These are phyloP conservation scores for Acridotheres tristis DNA, from an alignment of 2,797 vertebrate species.

Conservation along the genomic window DNA sequence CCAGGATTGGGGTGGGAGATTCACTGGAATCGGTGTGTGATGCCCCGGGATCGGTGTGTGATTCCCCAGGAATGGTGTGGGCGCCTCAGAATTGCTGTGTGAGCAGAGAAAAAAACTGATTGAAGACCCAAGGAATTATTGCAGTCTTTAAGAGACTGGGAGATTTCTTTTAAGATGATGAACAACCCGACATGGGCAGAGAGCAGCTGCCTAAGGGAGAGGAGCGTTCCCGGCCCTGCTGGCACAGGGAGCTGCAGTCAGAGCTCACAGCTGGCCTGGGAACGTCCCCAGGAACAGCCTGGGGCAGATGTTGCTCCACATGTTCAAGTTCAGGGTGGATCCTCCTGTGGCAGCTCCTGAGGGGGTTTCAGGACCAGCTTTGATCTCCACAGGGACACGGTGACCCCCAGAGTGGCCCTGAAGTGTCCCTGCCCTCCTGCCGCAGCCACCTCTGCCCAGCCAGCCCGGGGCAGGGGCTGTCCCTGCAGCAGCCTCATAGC, in stretches of 20 bases:
- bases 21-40: too few species aligned
- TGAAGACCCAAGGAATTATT: not conserved
- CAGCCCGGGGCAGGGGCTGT: not conserved
- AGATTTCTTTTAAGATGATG: not conserved
- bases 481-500: not conserved
- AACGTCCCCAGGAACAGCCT: not conserved
- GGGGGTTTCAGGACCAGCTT: not conserved
- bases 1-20: too few species aligned
- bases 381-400: accelerated
- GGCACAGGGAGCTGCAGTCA: not conserved
- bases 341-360: not conserved
- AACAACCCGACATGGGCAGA: accelerated
- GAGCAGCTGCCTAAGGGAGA: not conserved
- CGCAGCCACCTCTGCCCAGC: not conserved
- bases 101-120: not conserved
- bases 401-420: not conserved
- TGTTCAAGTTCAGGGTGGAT: not conserved
- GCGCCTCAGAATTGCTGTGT: too few species aligned
- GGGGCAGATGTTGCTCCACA: not conserved
- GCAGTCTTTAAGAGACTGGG: not conserved
- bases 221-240: not conserved
- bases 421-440: not conserved
- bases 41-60: not conserved
- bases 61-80: too few species aligned
- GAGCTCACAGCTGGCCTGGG: not conserved